Evolutionary conservation across 2,888 invertebrate genomes (phyloP).

Genomic region (Balanococcus diminutus): DNA sequence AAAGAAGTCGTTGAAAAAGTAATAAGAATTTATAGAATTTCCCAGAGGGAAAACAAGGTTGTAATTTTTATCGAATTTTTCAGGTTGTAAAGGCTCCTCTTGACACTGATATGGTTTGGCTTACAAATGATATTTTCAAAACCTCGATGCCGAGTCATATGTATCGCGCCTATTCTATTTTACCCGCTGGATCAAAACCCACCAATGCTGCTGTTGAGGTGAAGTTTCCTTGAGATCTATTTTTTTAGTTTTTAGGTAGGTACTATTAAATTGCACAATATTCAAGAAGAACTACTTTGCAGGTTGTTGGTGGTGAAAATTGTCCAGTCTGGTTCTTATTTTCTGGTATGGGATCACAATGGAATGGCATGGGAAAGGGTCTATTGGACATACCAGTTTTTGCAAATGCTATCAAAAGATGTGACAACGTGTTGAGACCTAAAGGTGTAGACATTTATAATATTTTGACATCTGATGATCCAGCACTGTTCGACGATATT

Average conservation of each 20-base stretch:
- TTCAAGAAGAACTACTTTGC: background rate
- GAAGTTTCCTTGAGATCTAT: too few relatives aligned
- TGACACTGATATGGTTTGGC: conserved; percentile 57
- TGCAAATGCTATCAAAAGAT: conserved; percentile 72
- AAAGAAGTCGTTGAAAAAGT: conserved; percentile 54
- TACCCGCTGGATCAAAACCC: conserved; percentile 25
- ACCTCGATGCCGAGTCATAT: conserved; percentile 54
- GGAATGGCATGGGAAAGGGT: conserved; percentile 81
- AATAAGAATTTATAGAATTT: background rate
- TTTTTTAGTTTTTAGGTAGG: background rate
- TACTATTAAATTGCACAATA: background rate
- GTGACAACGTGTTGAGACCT: conserved; percentile 69
- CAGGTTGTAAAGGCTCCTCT: conserved; percentile 56
- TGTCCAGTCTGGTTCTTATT: conserved; percentile 72
- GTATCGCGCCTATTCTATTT: conserved; percentile 50
- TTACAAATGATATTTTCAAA: conserved; percentile 56
- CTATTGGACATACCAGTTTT: conserved; percentile 78
- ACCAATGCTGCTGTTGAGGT: conserved; percentile 38
- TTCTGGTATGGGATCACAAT: conserved; percentile 80
- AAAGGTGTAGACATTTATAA: conserved; percentile 71
- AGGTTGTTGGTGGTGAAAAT: conserved; percentile 50
- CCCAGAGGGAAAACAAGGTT: background rate
- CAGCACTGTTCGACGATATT: conserved; percentile 71
- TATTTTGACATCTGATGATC: conserved; percentile 69
- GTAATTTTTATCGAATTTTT: background rate